Evolutionary conservation across 2,113 vertebrate species (phyloP).

Genomic region (human (Homo sapiens)): GRCh38 chr5:134347001-134347500

Average conservation of each 20-base stretch:
- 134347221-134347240: background rate
- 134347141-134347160: too few relatives aligned
- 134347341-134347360: background rate
- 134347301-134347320: background rate
- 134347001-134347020: background rate
- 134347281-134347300: background rate
- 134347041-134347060: background rate
- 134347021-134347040: background rate
- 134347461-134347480: background rate
- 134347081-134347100: too few relatives aligned
- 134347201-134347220: background rate
- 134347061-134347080: background rate
- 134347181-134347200: too few relatives aligned
- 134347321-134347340: background rate
- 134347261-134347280: background rate
- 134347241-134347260: background rate
- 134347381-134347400: background rate
- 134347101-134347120: too few relatives aligned
- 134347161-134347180: too few relatives aligned
- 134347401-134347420: background rate
- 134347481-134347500: background rate
- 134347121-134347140: too few relatives aligned
- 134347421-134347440: background rate
- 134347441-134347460: background rate
- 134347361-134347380: background rate